phyloP scores from a whole-genome alignment of 1,140 invertebrate species.

The Panonychus citri region DNA sequence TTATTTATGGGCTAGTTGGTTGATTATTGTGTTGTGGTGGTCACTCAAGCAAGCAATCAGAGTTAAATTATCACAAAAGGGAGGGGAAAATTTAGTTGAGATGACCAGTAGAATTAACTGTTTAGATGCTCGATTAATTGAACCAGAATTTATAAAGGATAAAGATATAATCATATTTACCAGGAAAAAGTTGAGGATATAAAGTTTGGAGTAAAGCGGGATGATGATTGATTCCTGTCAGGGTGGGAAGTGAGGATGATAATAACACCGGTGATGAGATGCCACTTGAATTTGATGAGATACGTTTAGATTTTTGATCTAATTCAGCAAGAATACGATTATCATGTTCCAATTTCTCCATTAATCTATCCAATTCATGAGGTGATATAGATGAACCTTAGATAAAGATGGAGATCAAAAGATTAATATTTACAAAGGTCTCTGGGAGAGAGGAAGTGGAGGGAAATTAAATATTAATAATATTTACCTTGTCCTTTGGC shows the following conservation, averaged over 20 bases:
- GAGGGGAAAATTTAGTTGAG: neutral
- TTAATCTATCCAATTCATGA: slow-evolving; percentile 63
- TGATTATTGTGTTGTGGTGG: neutral
- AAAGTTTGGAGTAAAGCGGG: neutral
- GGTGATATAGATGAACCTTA: slow-evolving; percentile 14
- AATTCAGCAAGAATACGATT: slow-evolving; percentile 62
- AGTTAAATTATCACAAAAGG: neutral
- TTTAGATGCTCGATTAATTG: neutral
- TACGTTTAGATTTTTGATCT: slow-evolving; percentile 33
- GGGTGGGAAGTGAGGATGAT: neutral
- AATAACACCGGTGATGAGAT: neutral
- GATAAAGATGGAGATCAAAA: neutral
- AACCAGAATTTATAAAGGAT: neutral
- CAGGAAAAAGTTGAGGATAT: neutral
- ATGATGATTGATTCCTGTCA: neutral
- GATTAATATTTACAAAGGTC: too few relatives aligned
- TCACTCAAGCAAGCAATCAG: too few relatives aligned
- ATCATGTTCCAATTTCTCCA: slow-evolving; percentile 78
- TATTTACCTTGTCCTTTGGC: too few relatives aligned
- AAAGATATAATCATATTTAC: neutral
- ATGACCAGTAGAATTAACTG: neutral
- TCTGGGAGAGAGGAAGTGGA: neutral
- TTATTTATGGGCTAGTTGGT: too few relatives aligned
- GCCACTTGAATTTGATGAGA: neutral
- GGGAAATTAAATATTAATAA: neutral